Evolutionary conservation across 1,140 invertebrate genomes (phyloP), one percentile per base, ranked within the genome.

Genomic region (Colletes latitarsis): DNA sequence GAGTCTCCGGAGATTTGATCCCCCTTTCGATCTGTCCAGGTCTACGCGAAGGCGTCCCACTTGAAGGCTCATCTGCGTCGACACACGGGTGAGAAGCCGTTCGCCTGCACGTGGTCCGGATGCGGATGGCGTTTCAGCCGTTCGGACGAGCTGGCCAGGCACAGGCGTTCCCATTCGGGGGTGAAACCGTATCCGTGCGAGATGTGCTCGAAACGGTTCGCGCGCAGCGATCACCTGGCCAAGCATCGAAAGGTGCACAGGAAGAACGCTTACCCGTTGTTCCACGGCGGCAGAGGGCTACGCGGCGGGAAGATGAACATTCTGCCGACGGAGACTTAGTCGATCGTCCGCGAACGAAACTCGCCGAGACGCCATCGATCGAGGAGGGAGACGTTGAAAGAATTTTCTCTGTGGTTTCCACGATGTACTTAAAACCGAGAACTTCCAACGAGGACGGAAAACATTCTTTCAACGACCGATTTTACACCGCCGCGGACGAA

Each of bases 81-180:
- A 14, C 98, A 99, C 92, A 97, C 98, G 1, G 98, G 98, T 0
- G 98, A 99, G 92, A 99, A 99, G 90, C 98, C 98, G 0, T 99
- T 99, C 89, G 94, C 94, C 6, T 97, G 96, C 90, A 97, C 96
- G 64, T 99, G 98, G 98, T 94, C 96, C 3, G 97, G 96, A n/a
- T 99, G 98, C 92, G 95, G 95, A 10, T 99, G 98, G 98, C 95
- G 96, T 77, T 99, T 99, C 93, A 98, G 98, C 4, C 94, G 98
- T 57, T 99, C 98, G 0, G 98, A 99, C 89, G 98, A 99, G 91
- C 93, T 99, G 52, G 97, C 97, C 0, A 94, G 97, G 58, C 97
- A 98, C 87, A 95, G 96, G 66, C 94, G 97, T 73, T 97, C 96
- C 57, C 97, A 98, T 90, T 97, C 96, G 0, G 97, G 97, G 1